Percentiles rank a stretch among this genome's conserved stretches.
Evolutionary conservation across 2,888 invertebrate species (phyloP).

Genomic region (Dorcus hopei): DNA sequence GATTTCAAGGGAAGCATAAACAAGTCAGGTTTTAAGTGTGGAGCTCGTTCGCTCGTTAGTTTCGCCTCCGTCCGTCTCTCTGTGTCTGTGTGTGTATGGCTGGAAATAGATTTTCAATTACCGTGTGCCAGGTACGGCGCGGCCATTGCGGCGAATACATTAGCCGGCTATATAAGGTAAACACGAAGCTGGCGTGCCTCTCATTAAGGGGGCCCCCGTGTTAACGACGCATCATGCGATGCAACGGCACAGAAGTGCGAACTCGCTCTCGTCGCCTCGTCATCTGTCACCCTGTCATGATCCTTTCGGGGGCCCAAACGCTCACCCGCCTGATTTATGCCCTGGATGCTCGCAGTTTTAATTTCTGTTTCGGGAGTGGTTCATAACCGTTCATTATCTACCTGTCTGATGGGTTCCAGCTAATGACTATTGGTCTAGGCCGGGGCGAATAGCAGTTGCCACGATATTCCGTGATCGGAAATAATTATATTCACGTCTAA

Average conservation of each 20-base stretch:
- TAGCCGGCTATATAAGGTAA: slow-evolving; percentile 29
- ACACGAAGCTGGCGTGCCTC: slow-evolving; percentile 29
- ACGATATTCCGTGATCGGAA: slow-evolving; percentile 44
- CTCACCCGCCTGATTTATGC: slow-evolving; percentile 17
- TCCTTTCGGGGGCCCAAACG: background rate
- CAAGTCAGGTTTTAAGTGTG: background rate
- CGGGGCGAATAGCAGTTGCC: slow-evolving; percentile 40
- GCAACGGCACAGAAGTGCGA: slow-evolving; percentile 8
- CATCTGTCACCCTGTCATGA: slow-evolving; percentile 10
- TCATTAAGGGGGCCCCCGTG: slow-evolving; percentile 21
- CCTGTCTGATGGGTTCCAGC: slow-evolving; percentile 34
- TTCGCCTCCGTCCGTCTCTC: background rate
- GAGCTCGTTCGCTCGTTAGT: background rate
- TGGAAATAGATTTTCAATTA: slow-evolving; percentile 31
- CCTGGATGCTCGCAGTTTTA: slow-evolving; percentile 19
- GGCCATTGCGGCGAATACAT: slow-evolving; percentile 20
- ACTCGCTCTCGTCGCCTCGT: slow-evolving; percentile 3
- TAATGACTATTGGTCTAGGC: slow-evolving; percentile 44
- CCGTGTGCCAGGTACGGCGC: slow-evolving; percentile 26
- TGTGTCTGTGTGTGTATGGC: background rate
- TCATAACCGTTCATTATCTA: slow-evolving; percentile 32
- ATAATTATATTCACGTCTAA: slow-evolving; percentile 51
- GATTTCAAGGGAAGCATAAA: background rate
- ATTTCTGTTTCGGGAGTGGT: slow-evolving; percentile 27
- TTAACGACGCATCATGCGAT: background rate